Evolutionary conservation across 1,140 invertebrate species (phyloP), one percentile per base, ranked within the genome.

Genomic region (Palaemon carinicauda): DNA sequence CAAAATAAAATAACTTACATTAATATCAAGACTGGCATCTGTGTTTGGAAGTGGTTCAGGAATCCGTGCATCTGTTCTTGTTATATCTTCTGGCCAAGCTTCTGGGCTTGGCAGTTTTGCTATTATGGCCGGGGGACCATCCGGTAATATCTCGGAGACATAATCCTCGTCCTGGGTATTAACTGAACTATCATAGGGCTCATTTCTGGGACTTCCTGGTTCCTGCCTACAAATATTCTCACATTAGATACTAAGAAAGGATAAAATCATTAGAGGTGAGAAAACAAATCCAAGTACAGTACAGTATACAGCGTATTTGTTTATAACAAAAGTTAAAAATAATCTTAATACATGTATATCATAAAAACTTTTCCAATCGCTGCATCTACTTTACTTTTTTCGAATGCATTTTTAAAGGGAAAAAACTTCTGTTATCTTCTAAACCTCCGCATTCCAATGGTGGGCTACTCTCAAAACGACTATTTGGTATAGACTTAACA

Each of bases 141-240:
- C 83, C 33, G 83, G 80, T 10, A 79, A 54, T 51, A 86, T 80
- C 33, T 80, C 83, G 0, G 21, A 19, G 33, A 27, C 24, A 41
- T 53, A 79, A 41, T 73, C 77, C 17, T 41, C 75, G n/a, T 79
- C 83, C 19, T 79, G 74, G 14, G 54, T 85, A 15, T 29, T 65
- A 10, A 73, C 83, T 31, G 73, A 53, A 71, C 80, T 54, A 74
- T 91, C 89, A 29, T 87, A 90, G 27, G 82, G 80, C 29, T 90
- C 89, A 15, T 82, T 86, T 12, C 89, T 89, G 19, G 83, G 83
- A 31, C 83, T 86, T 10, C 77, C 41, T 73, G 82, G 89, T 31
- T 90, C 90, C 33, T 87, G 78, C 24, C 90, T 90, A 24, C n/a
- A 9, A 50, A 51, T 31, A 78, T 53, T 21, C 27, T 29, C 31